Conservation (phyloP, 2,888 invertebrate genomes). For the Lepidochrysops patricia region DNA sequence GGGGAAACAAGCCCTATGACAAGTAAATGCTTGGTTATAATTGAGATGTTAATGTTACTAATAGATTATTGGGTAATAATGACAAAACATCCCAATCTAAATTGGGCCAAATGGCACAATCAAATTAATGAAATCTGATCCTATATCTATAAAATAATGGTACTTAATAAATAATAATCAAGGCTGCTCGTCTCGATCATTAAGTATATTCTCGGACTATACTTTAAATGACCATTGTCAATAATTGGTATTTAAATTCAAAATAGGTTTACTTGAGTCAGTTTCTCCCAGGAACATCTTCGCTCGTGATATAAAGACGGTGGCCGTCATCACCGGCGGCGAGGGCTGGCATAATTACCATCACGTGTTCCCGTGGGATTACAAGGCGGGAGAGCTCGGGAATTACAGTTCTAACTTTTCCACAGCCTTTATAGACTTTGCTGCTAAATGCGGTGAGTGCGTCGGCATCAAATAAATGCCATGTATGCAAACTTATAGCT, state of each 20-base stretch:
- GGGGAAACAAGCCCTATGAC: slow-evolving; percentile 93
- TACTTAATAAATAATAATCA: too few relatives aligned
- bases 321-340: slow-evolving; percentile 80
- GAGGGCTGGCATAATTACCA: slow-evolving; percentile 94
- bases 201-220: too few relatives aligned
- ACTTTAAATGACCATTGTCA: too few relatives aligned
- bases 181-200: too few relatives aligned
- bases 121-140: too few relatives aligned
- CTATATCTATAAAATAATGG: too few relatives aligned
- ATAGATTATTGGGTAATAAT: too few relatives aligned
- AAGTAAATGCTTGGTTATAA: too few relatives aligned
- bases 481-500: neutral
- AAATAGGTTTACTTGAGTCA: neutral
- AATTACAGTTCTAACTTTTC: slow-evolving; percentile 77
- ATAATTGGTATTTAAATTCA: too few relatives aligned
- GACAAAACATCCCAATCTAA: too few relatives aligned
- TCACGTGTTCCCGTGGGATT: slow-evolving; percentile 90
- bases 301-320: slow-evolving; percentile 80
- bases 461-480: slow-evolving; percentile 36
- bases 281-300: slow-evolving; percentile 71
- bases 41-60: slow-evolving; percentile 15
- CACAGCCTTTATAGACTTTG: slow-evolving; percentile 78
- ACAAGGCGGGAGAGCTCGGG: slow-evolving; percentile 83
- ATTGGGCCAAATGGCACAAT: too few relatives aligned
- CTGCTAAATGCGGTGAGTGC: slow-evolving; percentile 78